phyloP scores from a whole-genome alignment of 2,797 vertebrate species.

The Mus caroli region DNA sequence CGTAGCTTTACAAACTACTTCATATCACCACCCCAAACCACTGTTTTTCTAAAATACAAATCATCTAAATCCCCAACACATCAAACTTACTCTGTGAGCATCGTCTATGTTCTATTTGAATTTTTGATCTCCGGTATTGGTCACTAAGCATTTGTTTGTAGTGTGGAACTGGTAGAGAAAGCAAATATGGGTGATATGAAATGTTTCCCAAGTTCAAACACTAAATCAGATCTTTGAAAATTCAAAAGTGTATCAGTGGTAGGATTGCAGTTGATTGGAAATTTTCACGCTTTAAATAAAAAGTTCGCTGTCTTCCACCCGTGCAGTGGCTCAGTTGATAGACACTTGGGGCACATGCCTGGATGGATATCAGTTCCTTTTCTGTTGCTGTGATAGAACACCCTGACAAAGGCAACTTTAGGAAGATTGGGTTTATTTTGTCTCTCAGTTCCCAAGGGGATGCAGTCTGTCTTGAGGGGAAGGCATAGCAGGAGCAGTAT shows the following conservation, averaged over 20 bases:
- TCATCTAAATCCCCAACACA: background rate
- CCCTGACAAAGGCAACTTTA: background rate
- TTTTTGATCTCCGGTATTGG: background rate
- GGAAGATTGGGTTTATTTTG: background rate
- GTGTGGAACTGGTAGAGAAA: background rate
- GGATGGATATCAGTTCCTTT: background rate
- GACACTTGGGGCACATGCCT: background rate
- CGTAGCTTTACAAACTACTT: background rate
- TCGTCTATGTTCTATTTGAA: background rate
- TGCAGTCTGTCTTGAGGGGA: background rate
- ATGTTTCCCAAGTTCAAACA: conserved; percentile 26
- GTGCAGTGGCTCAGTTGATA: background rate
- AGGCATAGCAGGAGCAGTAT: background rate
- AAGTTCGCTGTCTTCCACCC: background rate
- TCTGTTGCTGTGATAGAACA: background rate
- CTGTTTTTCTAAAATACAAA: background rate
- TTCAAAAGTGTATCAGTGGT: background rate
- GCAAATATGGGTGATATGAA: background rate
- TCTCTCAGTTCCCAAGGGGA: background rate
- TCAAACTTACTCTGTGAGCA: background rate
- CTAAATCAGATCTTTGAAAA: conserved; percentile 5
- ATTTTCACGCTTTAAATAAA: conserved; percentile 20
- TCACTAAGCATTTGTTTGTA: background rate
- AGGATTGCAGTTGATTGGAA: background rate
- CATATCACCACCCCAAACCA: conserved; percentile 13